Base-by-base conservation (phyloP, 2,113 vertebrate genomes). In the Sialia sialis region DNA sequence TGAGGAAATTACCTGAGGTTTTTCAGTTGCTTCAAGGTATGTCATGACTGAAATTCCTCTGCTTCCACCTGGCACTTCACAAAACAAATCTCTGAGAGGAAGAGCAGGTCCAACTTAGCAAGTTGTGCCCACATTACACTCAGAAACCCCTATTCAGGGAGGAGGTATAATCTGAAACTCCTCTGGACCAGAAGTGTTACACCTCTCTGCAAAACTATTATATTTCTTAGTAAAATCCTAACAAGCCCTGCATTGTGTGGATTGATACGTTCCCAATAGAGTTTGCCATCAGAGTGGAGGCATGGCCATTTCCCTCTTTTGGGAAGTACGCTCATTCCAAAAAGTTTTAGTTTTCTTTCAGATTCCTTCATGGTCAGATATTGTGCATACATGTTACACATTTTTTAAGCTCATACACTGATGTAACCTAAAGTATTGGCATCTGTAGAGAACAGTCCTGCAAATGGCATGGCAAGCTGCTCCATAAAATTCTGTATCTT, bases 381-480 rank as follows among this genome's bases (percentile, higher is more conserved):
- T 32, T 72, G 51, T 64, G 12, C 8, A 59, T 77, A 26, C 18
- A 36, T 4, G 10, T 60, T 75, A 23, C 21, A 52, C 12, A 29
- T 75, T 67, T 85, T 73, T 26, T 84, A 79, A 79, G 44, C 44
- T 69, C 32, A 49, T 79, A 39, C 15, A 29, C 0, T 73, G 29
- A 60, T 69, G 75, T 56, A 78, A 94, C 30, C 66, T 85, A 69
- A 93, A 70, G 70, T 87, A 69, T 38, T 0, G 8, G 41, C 81
- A 89, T 60, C 92, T 85, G 60, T 49, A 62, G 38, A 76, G 22
- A 90, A 23, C 67, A 85, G 46, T 79, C 70, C 58, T 73, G 44
- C 29, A 95, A 91, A 91, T 66, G 66, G 56, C 41, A 72, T 10
- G 22, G 62, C 70, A 96, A 95, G 44, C 39, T 84, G 66, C 86